Evolutionary conservation across 2,888 invertebrate species (phyloP), one percentile per base, ranked within the genome.

Genomic region (Hipparchia sbordonii): DNA sequence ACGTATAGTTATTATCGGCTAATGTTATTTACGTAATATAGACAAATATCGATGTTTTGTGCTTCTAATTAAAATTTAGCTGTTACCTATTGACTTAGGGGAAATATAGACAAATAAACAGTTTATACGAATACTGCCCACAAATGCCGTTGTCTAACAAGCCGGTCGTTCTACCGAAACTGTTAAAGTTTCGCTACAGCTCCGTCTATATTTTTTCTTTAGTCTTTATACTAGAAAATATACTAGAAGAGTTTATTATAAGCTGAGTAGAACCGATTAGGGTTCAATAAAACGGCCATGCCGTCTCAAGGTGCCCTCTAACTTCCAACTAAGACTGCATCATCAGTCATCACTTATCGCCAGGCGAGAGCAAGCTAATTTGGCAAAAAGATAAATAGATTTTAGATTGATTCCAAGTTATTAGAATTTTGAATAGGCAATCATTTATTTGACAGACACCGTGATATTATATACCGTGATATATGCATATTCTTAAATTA

Each of bases 121-220:
- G 12, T 2, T 5, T 52, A 52, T 12, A 52, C 10, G 52, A 52
- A 52, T 10, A 2, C 12, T 10, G 5, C 12, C 12, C 12, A 12
- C 52, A 52, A 10, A 52, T 52, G 52, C 0, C 12, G 12, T 2
- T 52, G n/a, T 52, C 56, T 56, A 23, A 57, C n/a, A 56, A 56
- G 56, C 7, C 56, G 13, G 13, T 56, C 6, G 8, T 13, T 56
- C 7, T 56, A 13, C n/a, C 8, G 56, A 2, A 56, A 56, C n/a
- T 56, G 56, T 56, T 23, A n/a, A 13, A 6, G 7, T 13, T 7
- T 7, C 45, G 12, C 52, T 6, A 67, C 6, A n/a, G 8, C 61
- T 62, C 3, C 46, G 61, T 62, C 61, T 62, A n/a, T 61, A 45
- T 8, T 56, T 60, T 60, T 10, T 39, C 60, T 60, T 10, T 60